phyloP scores from a whole-genome alignment of 2,113 vertebrate species.

The Procapra przewalskii region DNA sequence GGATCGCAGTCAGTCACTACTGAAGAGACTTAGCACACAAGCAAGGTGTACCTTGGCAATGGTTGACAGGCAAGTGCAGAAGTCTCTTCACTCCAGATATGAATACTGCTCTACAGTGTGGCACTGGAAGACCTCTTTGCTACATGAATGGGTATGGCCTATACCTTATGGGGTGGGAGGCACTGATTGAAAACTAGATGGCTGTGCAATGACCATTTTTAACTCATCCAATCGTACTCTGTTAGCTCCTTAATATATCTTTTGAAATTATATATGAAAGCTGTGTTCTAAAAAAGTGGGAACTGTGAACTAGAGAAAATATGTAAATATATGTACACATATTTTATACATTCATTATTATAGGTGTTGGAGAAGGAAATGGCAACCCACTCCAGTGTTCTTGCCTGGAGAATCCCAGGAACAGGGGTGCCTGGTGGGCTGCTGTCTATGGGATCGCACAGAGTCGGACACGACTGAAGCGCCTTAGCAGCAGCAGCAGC shows the following conservation, averaged over 20 bases:
- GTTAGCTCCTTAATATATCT: not conserved
- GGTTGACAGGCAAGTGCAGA: not conserved
- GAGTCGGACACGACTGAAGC: no score
- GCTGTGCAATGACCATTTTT: not conserved
- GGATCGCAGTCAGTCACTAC: not conserved
- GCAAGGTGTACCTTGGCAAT: not conserved
- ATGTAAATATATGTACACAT: not conserved
- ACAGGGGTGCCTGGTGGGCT: no score
- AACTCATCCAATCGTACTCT: not conserved
- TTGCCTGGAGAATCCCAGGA: no score
- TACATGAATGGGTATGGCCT: not conserved
- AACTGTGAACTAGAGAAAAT: not conserved
- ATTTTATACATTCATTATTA: not conserved
- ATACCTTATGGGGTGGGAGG: not conserved
- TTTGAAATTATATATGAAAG: constrained; percentile 1
- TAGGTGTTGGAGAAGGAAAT: not conserved
- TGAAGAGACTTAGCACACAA: not conserved
- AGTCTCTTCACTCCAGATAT: not conserved
- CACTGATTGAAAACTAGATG: not conserved
- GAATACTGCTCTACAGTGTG: not conserved
- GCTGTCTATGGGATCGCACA: no score
- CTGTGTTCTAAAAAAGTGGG: not conserved
- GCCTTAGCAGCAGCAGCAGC: no score
- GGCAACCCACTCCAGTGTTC: no score
- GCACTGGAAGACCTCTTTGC: not conserved